These are phyloP conservation scores for Pedetes capensis DNA, from an alignment of 2,113 vertebrate genomes.

Conservation along the genomic window DNA sequence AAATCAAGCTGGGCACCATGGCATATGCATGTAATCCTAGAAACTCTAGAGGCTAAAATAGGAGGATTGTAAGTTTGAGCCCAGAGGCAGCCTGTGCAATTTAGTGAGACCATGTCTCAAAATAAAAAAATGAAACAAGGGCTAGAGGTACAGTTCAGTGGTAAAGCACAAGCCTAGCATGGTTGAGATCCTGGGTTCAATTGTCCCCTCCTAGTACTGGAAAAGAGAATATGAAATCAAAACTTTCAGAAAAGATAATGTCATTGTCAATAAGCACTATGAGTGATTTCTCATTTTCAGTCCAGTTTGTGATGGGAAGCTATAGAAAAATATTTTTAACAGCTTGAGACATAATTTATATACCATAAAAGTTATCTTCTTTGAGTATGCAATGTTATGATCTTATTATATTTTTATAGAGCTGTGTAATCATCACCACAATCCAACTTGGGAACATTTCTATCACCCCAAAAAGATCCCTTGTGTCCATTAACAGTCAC, in stretches of 20 bases:
- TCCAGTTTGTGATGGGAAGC: background rate
- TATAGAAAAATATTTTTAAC: background rate
- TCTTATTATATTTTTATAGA: background rate
- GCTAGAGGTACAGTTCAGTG: too few relatives aligned
- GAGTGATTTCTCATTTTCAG: constrained; percentile 8
- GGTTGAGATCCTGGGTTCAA: too few relatives aligned
- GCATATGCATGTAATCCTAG: too few relatives aligned
- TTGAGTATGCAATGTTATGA: background rate
- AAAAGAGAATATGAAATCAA: background rate
- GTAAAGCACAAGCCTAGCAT: too few relatives aligned
- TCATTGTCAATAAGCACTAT: background rate
- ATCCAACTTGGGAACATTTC: background rate
- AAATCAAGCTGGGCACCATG: too few relatives aligned
- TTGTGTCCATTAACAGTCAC: background rate
- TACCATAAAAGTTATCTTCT: background rate
- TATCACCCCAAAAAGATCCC: background rate
- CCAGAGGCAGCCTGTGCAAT: too few relatives aligned
- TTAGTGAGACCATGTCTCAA: too few relatives aligned
- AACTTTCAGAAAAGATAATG: background rate
- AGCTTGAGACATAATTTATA: background rate
- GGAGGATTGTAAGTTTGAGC: too few relatives aligned
- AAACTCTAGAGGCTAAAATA: too few relatives aligned
- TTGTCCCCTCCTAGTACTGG: too few relatives aligned
- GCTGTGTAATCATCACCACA: background rate
- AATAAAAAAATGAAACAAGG: too few relatives aligned